Evolutionary conservation across 2,113 vertebrate species (phyloP).

Genomic region (Callithrix jacchus): DNA sequence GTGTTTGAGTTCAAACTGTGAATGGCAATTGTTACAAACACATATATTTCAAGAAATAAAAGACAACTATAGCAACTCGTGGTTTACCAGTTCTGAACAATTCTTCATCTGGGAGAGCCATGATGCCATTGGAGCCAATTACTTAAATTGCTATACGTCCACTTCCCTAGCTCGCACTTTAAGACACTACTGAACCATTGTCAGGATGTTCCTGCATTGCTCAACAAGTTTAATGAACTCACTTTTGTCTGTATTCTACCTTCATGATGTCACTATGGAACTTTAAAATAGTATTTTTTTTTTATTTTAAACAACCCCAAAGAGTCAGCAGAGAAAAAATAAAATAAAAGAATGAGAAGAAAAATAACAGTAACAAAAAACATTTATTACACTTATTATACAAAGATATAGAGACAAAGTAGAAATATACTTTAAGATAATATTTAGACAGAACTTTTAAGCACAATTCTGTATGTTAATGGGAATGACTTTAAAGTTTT

Average conservation of each 20-base stretch:
- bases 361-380: background rate
- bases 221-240: background rate
- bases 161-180: background rate
- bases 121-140: fast-evolving
- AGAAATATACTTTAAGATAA: background rate
- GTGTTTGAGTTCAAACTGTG: background rate
- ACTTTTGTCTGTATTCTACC: background rate
- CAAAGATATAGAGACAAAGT: background rate
- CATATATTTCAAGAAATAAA: background rate
- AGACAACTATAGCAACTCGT: background rate
- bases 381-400: background rate
- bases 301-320: background rate
- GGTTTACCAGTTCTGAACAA: background rate
- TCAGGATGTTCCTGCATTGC: background rate
- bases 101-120: background rate
- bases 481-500: background rate
- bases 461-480: background rate
- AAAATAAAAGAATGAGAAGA: background rate
- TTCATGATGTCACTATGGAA: background rate
- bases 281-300: background rate
- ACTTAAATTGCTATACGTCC: background rate
- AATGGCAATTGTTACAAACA: background rate
- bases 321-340: background rate
- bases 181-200: background rate
- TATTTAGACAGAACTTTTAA: background rate